phyloP scores from a whole-genome alignment of 2,797 vertebrate genomes.

The Sebastes variabilis region DNA sequence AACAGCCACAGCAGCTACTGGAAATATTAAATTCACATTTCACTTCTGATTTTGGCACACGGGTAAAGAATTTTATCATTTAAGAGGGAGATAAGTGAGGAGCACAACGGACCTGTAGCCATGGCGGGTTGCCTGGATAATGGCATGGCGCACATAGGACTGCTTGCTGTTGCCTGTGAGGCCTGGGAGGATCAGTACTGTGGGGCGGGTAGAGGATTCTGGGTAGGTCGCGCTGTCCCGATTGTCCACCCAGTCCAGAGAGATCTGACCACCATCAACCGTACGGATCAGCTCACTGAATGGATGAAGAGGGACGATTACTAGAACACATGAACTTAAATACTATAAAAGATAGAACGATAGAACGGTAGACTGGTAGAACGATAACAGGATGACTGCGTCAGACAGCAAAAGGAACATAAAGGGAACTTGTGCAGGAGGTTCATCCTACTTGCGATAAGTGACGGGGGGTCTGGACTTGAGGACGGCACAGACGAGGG shows the following conservation, averaged over 20 bases:
- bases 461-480: conserved; percentile 75
- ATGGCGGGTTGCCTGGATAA: conserved; percentile 69
- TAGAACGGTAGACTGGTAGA: neutral
- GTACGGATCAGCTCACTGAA: conserved; percentile 84
- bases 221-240: conserved; percentile 51
- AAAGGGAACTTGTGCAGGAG: neutral
- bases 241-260: conserved; percentile 86
- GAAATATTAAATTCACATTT: neutral
- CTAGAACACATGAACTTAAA: no score
- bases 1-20: neutral
- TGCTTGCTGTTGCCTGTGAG: conserved; percentile 86
- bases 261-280: conserved; percentile 85
- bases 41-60: neutral
- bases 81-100: neutral
- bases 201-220: conserved; percentile 79
- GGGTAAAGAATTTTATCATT: neutral
- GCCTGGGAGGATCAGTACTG: conserved; percentile 86
- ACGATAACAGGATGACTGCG: neutral
- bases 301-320: neutral
- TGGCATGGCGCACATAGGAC: conserved; percentile 82
- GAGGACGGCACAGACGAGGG: conserved; percentile 78
- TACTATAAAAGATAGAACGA: neutral
- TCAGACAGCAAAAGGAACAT: neutral
- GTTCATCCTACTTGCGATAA: conserved; percentile 83
- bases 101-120: conserved; percentile 82